phyloP scores from a whole-genome alignment of 2,113 vertebrate genomes.

The Desmodus rotundus region DNA sequence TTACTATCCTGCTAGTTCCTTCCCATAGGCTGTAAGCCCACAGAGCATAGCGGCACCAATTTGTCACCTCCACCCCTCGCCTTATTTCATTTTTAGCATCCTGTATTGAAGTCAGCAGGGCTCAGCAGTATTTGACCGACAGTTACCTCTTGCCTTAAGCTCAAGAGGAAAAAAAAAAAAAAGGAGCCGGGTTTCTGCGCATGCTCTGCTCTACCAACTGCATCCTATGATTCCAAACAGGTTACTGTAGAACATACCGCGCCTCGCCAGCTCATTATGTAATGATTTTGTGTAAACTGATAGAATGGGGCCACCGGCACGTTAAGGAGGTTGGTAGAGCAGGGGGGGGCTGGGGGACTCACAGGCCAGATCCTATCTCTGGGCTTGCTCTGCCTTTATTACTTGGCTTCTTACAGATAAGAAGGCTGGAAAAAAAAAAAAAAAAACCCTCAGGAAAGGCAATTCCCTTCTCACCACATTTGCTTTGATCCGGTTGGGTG shows the following conservation, averaged over 20 bases:
- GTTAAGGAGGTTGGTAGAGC: neutral
- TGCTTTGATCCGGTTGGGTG: neutral
- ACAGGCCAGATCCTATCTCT: neutral
- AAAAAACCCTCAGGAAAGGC: neutral
- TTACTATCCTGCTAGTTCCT: slow-evolving; percentile 25
- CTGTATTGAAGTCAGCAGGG: slow-evolving; percentile 72
- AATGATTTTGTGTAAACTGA: slow-evolving; percentile 57
- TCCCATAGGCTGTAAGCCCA: neutral
- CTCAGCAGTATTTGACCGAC: slow-evolving; percentile 81
- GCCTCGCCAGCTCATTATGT: slow-evolving; percentile 68
- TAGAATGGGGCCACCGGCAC: neutral
- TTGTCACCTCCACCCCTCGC: neutral
- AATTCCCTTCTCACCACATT: neutral
- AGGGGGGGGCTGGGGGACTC: neutral
- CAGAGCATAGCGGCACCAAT: neutral
- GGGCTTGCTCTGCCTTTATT: neutral
- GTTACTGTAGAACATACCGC: slow-evolving; percentile 65
- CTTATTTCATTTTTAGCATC: slow-evolving; percentile 75
- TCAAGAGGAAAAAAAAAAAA: slow-evolving; percentile 43
- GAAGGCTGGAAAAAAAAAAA: neutral
- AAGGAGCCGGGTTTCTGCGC: slow-evolving; percentile 73
- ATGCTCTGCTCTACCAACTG: slow-evolving; percentile 77
- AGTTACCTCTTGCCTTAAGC: slow-evolving; percentile 85
- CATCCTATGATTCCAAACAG: slow-evolving; percentile 74
- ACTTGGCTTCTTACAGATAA: neutral